Percentiles rank a stretch among this genome's conserved stretches.
Evolutionary conservation across 23 tunicate genomes (phyloP).

Genomic region (Halocynthia roretzi): DNA sequence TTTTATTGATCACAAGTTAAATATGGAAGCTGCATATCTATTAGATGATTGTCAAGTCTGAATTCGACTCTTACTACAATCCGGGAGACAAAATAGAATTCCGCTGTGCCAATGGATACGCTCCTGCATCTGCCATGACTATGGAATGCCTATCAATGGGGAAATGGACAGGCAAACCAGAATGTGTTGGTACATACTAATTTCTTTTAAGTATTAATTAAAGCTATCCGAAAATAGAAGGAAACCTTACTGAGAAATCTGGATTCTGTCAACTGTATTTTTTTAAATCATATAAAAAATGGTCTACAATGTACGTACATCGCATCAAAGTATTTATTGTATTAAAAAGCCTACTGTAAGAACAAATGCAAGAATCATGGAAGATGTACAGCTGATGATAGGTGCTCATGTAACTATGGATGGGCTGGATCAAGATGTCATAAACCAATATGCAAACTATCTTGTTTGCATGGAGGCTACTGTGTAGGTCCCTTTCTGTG

Average conservation of each 20-base stretch:
- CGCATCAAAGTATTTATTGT: background rate
- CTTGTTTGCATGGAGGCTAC: constrained; percentile 76
- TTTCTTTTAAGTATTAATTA: background rate
- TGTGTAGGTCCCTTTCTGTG: constrained; percentile 67
- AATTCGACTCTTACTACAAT: constrained; percentile 26
- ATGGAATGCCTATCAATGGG: constrained; percentile 35
- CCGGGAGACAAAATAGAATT: constrained; percentile 33
- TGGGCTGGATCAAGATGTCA: constrained; percentile 81
- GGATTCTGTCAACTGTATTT: too few relatives aligned
- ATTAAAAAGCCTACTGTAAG: constrained; percentile 44
- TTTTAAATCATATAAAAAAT: background rate
- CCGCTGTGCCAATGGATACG: constrained; percentile 50
- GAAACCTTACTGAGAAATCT: background rate
- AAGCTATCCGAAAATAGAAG: background rate
- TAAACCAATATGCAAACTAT: constrained; percentile 55
- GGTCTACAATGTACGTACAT: background rate
- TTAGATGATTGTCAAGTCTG: constrained; percentile 28
- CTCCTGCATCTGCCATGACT: constrained; percentile 26
- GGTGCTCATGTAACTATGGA: constrained; percentile 58
- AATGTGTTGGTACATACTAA: constrained; percentile 39
- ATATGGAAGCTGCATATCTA: background rate
- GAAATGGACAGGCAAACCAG: constrained; percentile 49
- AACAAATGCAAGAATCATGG: constrained; percentile 60
- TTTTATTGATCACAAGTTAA: too few relatives aligned
- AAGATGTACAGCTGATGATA: constrained; percentile 27